Evolutionary conservation across 2,888 invertebrate species (phyloP).

Genomic region (Blastobasis adustella): DNA sequence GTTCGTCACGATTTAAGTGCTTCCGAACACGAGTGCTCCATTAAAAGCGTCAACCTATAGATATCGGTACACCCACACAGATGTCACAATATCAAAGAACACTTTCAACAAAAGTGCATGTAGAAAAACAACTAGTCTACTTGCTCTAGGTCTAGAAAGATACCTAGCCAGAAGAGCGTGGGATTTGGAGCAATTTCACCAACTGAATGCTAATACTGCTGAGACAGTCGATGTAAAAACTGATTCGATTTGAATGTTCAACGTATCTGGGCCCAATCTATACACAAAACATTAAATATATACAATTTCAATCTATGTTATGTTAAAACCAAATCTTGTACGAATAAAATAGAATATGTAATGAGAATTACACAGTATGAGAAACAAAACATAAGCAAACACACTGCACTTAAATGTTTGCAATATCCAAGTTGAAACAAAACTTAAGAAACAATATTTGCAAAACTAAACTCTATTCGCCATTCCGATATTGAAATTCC

Average conservation of each 20-base stretch:
- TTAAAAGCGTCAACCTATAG: slow-evolving; percentile 7
- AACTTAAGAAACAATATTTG: slow-evolving; percentile 23
- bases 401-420: too few relatives aligned
- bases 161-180: slow-evolving; percentile 1
- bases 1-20: slow-evolving; percentile 46
- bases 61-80: not conserved
- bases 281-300: too few relatives aligned
- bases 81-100: slow-evolving; percentile 1
- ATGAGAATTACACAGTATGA: too few relatives aligned
- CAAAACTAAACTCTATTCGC: slow-evolving; percentile 19
- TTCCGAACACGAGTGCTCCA: slow-evolving; percentile 51
- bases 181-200: slow-evolving; percentile 8
- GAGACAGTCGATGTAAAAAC: not conserved
- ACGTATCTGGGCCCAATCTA: too few relatives aligned
- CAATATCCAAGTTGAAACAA: not conserved
- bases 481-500: slow-evolving; percentile 48
- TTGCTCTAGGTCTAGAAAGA: not conserved
- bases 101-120: not conserved
- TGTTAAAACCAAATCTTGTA: too few relatives aligned
- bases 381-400: too few relatives aligned
- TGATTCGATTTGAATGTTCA: not conserved
- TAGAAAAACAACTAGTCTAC: not conserved
- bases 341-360: too few relatives aligned
- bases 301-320: too few relatives aligned
- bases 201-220: slow-evolving; percentile 5